Evolutionary conservation across 2,888 invertebrate species (phyloP).

Genomic region (Diarsia brunnea): DNA sequence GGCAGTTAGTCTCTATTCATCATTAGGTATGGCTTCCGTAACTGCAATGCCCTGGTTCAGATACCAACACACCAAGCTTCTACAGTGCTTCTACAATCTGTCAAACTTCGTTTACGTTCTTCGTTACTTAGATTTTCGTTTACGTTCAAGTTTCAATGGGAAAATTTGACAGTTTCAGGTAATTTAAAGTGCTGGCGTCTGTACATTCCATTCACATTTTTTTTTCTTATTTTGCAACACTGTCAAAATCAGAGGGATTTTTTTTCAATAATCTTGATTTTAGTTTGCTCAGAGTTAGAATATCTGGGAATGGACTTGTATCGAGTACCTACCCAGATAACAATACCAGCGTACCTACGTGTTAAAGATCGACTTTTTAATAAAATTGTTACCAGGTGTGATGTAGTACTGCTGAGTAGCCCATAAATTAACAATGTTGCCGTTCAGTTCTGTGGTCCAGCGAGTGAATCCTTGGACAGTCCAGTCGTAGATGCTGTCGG

Average conservation of each 20-base stretch:
- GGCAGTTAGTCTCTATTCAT: neutral
- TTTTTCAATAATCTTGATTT: neutral
- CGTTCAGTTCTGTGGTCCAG: constrained; percentile 43
- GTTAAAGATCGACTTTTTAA: neutral
- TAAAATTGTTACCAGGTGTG: constrained; percentile 42
- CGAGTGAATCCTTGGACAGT: constrained; percentile 49
- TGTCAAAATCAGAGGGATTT: neutral
- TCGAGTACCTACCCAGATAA: neutral
- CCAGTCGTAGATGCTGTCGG: constrained; percentile 43
- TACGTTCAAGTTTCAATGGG: no score
- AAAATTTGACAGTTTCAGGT: no score
- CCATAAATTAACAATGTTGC: constrained; percentile 36
- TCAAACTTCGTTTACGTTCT: no score
- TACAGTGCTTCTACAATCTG: no score
- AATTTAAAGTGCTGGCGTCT: neutral
- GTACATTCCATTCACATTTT: neutral
- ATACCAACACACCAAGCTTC: no score
- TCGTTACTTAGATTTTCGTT: no score
- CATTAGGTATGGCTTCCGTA: neutral
- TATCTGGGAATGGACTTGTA: neutral
- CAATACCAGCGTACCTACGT: neutral
- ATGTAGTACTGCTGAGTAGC: constrained; percentile 52
- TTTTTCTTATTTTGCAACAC: constrained; percentile 1
- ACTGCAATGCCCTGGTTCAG: neutral
- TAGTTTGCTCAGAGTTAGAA: neutral